Percentiles rank a stretch among this genome's conserved stretches.
phyloP scores from a whole-genome alignment of 2,797 vertebrate genomes.

The Chiroxiphia lanceolata region DNA sequence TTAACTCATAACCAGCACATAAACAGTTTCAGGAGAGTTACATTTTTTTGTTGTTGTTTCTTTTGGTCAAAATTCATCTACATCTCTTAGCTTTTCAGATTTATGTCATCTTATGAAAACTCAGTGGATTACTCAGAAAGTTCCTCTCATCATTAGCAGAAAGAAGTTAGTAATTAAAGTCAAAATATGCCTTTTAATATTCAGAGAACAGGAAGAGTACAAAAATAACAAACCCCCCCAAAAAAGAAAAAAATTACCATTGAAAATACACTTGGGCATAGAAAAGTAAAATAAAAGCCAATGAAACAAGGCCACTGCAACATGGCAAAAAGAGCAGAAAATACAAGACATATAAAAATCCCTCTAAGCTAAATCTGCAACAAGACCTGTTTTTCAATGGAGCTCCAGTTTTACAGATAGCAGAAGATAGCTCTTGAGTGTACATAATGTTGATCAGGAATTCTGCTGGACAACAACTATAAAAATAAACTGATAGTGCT shows the following conservation, averaged over 20 bases:
- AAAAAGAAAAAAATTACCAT: background rate
- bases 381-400: background rate
- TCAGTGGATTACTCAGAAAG: conserved; percentile 28
- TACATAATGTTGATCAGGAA: background rate
- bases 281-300: background rate
- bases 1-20: conserved; percentile 55
- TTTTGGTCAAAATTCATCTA: conserved; percentile 48
- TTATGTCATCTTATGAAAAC: conserved; percentile 50
- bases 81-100: conserved; percentile 16
- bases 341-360: background rate
- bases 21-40: conserved; percentile 4
- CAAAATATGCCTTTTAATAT: conserved; percentile 38
- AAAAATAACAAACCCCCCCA: background rate
- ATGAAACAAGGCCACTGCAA: background rate
- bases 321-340: background rate
- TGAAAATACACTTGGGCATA: background rate
- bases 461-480: background rate
- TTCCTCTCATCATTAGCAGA: conserved; percentile 41
- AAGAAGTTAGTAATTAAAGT: conserved; percentile 48
- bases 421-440: background rate
- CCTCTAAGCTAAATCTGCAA: background rate
- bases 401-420: background rate
- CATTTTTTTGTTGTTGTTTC: background rate
- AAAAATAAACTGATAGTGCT: background rate
- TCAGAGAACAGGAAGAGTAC: background rate